These are phyloP conservation scores for Rhagologus leucostigma DNA, from an alignment of 2,113 vertebrate genomes.

Conservation along the genomic window DNA sequence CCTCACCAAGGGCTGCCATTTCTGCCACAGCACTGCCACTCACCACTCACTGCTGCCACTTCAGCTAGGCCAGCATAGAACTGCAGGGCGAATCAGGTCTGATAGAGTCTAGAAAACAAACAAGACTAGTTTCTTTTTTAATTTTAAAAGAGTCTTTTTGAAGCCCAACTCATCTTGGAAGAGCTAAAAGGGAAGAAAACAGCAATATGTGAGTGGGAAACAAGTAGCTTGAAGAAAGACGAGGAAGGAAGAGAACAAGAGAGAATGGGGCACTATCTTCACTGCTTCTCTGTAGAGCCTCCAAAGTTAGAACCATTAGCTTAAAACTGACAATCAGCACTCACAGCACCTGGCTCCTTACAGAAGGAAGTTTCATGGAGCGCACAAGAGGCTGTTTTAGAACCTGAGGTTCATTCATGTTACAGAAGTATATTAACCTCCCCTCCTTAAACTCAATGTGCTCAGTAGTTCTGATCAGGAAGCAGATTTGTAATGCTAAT, in stretches of 20 bases:
- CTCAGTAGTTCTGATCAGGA: neutral
- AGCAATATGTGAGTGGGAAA: neutral
- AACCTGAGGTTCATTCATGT: neutral
- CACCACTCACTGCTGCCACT: rapidly evolving
- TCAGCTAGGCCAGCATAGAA: neutral
- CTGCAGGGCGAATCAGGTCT: neutral
- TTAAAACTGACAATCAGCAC: neutral
- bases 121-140: neutral
- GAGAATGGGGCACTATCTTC: neutral
- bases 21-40: neutral
- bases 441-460: neutral
- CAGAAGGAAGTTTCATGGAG: neutral
- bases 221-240: neutral
- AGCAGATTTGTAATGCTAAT: neutral
- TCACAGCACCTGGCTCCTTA: neutral
- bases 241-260: neutral
- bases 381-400: neutral
- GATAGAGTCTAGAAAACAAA: neutral
- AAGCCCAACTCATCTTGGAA: neutral
- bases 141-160: neutral
- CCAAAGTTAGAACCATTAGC: neutral
- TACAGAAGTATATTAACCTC: neutral
- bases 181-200: neutral
- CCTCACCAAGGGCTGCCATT: neutral
- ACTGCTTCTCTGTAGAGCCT: neutral